Evolutionary conservation across 2,888 invertebrate species (phyloP).

Genomic region (Pachycephus smyrnensis): DNA sequence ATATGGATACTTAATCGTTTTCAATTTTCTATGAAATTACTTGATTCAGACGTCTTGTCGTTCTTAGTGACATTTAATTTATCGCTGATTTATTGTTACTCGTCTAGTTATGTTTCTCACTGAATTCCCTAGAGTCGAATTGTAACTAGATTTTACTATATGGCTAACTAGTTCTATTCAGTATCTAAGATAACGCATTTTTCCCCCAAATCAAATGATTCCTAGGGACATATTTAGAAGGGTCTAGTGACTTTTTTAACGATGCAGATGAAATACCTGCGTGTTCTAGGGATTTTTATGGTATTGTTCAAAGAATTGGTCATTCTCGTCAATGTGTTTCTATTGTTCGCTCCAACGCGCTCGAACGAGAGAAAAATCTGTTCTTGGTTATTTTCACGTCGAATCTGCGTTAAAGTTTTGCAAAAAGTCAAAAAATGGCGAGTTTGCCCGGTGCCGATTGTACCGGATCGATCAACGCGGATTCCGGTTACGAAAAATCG

Average conservation of each 20-base stretch:
- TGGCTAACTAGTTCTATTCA: background rate
- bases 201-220: background rate
- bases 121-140: background rate
- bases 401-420: background rate
- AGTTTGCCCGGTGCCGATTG: background rate
- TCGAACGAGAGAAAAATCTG: no score
- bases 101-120: background rate
- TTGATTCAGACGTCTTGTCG: background rate
- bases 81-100: background rate
- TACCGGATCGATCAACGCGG: background rate
- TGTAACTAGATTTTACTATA: background rate
- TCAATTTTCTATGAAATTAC: background rate
- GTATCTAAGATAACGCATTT: background rate
- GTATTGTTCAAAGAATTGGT: background rate
- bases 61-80: background rate
- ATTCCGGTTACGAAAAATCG: background rate
- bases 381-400: background rate
- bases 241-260: background rate
- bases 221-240: background rate
- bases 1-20: background rate
- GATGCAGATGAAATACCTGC: background rate
- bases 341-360: background rate
- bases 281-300: background rate
- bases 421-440: background rate
- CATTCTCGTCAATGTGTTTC: background rate